Percentiles rank a stretch among this genome's conserved stretches.
phyloP scores from a whole-genome alignment of 2,113 vertebrate genomes.

The Ifrita kowaldi region DNA sequence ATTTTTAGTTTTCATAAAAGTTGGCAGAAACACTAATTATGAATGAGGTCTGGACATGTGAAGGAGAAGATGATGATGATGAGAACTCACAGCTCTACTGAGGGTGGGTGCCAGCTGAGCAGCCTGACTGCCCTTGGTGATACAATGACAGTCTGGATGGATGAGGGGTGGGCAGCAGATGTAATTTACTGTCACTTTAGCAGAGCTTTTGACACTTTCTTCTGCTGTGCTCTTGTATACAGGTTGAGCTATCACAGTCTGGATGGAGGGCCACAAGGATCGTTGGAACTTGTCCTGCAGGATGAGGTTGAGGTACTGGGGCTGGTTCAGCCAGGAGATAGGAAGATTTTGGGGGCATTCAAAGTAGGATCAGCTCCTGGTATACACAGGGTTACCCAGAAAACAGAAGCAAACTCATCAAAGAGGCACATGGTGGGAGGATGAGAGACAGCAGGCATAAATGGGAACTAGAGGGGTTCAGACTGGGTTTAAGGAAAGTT shows the following conservation, averaged over 20 bases:
- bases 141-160: not conserved
- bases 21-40: not conserved
- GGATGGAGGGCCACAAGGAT: not conserved
- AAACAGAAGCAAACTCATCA: not conserved
- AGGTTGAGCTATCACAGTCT: not conserved
- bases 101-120: not conserved
- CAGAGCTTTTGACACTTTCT: not conserved
- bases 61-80: not conserved
- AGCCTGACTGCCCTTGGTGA: not conserved
- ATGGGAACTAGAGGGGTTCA: not conserved
- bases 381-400: rapidly evolving
- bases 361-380: not conserved
- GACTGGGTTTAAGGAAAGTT: not conserved
- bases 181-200: not conserved
- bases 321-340: not conserved
- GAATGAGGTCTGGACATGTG: not conserved
- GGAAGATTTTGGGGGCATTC: not conserved
- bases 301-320: not conserved
- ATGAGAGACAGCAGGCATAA: not conserved
- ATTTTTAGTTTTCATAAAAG: not conserved
- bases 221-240: not conserved
- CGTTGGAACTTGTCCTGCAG: not conserved
- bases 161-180: not conserved
- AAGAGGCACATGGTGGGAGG: not conserved
- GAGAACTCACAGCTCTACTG: not conserved